phyloP scores from a whole-genome alignment of 1,140 invertebrate species.

The Drosophila ambigua region DNA sequence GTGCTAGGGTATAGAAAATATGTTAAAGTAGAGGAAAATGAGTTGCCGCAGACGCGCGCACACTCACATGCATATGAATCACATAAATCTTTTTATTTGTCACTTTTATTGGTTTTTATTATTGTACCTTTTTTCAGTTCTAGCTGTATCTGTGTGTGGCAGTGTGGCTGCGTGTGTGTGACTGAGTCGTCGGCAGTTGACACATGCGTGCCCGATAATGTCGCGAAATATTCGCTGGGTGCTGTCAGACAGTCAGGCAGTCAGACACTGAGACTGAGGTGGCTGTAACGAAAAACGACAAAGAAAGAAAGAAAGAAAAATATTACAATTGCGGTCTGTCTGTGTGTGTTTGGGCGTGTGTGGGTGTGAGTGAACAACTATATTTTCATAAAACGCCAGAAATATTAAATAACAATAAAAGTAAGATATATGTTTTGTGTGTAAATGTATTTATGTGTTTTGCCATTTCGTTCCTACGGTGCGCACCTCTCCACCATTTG shows the following conservation, averaged over 20 bases:
- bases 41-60: constrained; percentile 31
- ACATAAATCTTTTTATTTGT: constrained; percentile 82
- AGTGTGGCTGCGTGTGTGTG: constrained; percentile 17
- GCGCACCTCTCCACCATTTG: constrained; percentile 42
- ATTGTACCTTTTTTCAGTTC: constrained; percentile 67
- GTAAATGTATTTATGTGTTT: constrained; percentile 73
- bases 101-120: constrained; percentile 82
- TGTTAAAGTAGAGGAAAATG: constrained; percentile 50
- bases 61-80: constrained; percentile 51
- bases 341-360: constrained; percentile 5
- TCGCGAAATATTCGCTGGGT: constrained; percentile 49
- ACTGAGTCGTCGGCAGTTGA: constrained; percentile 61
- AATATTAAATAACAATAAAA: constrained; percentile 81
- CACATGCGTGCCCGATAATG: constrained; percentile 77
- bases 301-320: constrained; percentile 10
- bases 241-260: constrained; percentile 37
- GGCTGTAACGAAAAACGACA: constrained; percentile 38
- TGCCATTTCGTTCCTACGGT: constrained; percentile 56
- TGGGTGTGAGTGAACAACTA: constrained; percentile 56
- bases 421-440: constrained; percentile 52
- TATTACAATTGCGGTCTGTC: constrained; percentile 51
- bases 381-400: constrained; percentile 72
- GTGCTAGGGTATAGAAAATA: constrained; percentile 3
- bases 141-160: constrained; percentile 6
- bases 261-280: constrained; percentile 47